Evolutionary conservation across 2,797 vertebrate genomes (phyloP).

Genomic region (Avahi laniger): DNA sequence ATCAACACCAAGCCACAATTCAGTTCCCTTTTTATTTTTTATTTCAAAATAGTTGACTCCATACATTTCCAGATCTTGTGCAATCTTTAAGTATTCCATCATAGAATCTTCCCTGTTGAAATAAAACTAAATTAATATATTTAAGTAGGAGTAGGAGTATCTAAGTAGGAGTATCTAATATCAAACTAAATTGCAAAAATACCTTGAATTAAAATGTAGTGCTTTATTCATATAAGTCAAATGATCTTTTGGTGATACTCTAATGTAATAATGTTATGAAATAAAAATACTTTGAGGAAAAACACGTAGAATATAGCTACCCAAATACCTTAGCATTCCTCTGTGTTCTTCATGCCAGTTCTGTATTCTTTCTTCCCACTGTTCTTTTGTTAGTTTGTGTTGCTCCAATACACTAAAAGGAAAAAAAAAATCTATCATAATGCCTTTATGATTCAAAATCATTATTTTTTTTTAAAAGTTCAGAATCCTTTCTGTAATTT

Average conservation of each 20-base stretch:
- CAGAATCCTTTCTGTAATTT: neutral
- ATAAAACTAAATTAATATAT: conserved; percentile 67
- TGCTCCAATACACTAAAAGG: conserved; percentile 94
- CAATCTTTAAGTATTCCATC: conserved; percentile 99
- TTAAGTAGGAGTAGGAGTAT: conserved; percentile 16
- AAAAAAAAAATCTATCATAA: conserved; percentile 36
- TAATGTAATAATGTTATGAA: neutral
- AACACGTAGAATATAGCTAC: conserved; percentile 3
- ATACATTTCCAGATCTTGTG: conserved; percentile 99
- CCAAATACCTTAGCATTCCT: conserved; percentile 93
- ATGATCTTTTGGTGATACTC: neutral
- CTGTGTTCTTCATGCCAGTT: conserved; percentile 97
- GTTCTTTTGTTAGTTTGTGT: conserved; percentile 98
- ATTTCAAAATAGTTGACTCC: conserved; percentile 99
- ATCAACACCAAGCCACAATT: conserved; percentile 97
- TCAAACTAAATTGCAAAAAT: conserved; percentile 35
- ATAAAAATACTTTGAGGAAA: conserved; percentile 14
- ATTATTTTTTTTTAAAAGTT: neutral
- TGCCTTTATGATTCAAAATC: neutral
- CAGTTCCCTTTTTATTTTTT: conserved; percentile 99
- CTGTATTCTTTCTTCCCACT: conserved; percentile 99
- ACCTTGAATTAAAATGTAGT: neutral
- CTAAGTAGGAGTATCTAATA: conserved; percentile 30
- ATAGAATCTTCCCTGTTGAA: conserved; percentile 95
- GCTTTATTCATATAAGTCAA: conserved; percentile 4